Evolutionary conservation across 1,140 invertebrate genomes (phyloP).

Genomic region (Micrasema longulum): DNA sequence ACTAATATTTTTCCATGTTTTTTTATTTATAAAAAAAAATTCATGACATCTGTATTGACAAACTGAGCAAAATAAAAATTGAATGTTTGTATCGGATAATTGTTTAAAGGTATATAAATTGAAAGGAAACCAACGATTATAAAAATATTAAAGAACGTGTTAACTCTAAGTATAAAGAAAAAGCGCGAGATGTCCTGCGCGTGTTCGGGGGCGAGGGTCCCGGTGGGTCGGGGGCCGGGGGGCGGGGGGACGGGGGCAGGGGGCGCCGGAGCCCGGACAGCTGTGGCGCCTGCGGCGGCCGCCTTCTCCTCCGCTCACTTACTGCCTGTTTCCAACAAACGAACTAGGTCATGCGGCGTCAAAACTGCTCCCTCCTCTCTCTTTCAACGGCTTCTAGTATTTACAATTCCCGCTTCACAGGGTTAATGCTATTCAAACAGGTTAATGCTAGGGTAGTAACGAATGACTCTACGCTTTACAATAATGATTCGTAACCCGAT

Average conservation of each 20-base stretch:
- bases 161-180: constrained; percentile 31
- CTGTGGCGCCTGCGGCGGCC: neutral
- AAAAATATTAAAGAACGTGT: constrained; percentile 42
- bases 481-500: constrained; percentile 49
- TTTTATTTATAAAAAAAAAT: constrained; percentile 19
- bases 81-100: neutral
- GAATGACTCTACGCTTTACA: constrained; percentile 47
- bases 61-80: constrained; percentile 10
- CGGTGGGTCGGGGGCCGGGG: neutral
- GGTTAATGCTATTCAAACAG: constrained; percentile 46
- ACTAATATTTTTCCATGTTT: constrained; percentile 21
- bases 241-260: constrained; percentile 3
- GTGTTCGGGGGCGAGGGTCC: constrained; percentile 24
- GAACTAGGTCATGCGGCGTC: constrained; percentile 54
- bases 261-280: neutral
- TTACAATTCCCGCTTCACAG: constrained; percentile 52
- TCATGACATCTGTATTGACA: constrained; percentile 24
- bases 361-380: constrained; percentile 46
- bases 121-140: constrained; percentile 30
- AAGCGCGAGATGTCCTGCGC: constrained; percentile 36
- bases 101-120: constrained; percentile 12
- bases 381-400: constrained; percentile 44
- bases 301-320: constrained; percentile 44
- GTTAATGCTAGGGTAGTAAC: constrained; percentile 52
- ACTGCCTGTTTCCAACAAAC: constrained; percentile 54